phyloP scores from a whole-genome alignment of 2,888 invertebrate genomes.

The Drosophila rellima region DNA sequence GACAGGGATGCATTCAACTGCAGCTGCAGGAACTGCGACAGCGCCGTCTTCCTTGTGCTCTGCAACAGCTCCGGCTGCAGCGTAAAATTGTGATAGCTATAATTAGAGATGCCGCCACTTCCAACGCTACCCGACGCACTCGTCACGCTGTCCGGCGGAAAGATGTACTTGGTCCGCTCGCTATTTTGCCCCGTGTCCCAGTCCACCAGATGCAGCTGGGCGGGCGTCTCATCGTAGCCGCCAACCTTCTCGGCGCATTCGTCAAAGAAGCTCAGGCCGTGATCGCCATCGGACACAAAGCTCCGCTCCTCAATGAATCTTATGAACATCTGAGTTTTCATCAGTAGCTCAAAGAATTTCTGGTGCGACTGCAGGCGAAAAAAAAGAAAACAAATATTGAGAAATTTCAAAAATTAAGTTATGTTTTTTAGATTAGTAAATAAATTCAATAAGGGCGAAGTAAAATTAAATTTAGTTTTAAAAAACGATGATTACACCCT shows the following conservation, averaged over 20 bases:
- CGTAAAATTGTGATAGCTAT: conserved; percentile 88
- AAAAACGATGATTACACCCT: too few species aligned
- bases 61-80: conserved; percentile 88
- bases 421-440: too few species aligned
- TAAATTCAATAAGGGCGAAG: too few species aligned
- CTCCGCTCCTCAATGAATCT: conserved; percentile 99
- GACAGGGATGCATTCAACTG: conserved; percentile 86
- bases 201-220: conserved; percentile 91
- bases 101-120: conserved; percentile 84
- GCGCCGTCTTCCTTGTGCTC: conserved; percentile 76
- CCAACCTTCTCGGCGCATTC: conserved; percentile 95
- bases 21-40: conserved; percentile 82
- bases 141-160: conserved; percentile 93
- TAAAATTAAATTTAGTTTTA: too few species aligned
- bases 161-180: conserved; percentile 97
- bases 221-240: conserved; percentile 86
- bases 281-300: conserved; percentile 99
- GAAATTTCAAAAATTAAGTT: too few species aligned
- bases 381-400: background rate
- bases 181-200: conserved; percentile 92
- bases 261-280: conserved; percentile 98
- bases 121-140: conserved; percentile 19
- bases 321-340: conserved; percentile 98
- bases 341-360: conserved; percentile 94
- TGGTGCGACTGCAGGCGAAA: conserved; percentile 88